A percentile compares a stretch with the other conserved stretches of the same genome.
Evolutionary conservation across 2,888 invertebrate genomes (phyloP).

Genomic region (Galeopsomyia nigrocyanea): DNA sequence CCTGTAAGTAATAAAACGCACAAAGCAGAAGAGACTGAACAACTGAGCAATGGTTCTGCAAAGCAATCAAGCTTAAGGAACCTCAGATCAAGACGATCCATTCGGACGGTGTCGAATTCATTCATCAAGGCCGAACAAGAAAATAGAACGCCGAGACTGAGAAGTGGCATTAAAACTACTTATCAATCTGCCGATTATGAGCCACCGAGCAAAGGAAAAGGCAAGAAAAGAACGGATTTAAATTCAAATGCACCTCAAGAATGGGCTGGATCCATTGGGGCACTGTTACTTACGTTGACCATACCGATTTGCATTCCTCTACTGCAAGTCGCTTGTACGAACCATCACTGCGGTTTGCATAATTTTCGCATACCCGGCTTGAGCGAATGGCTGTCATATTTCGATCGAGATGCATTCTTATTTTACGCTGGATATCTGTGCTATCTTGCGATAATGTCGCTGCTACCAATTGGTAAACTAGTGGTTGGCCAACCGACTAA

Average conservation of each 20-base stretch:
- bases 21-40: conserved; percentile 51
- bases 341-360: conserved; percentile 62
- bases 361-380: conserved; percentile 58
- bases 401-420: conserved; percentile 64
- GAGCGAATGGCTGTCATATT: conserved; percentile 64
- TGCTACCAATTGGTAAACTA: conserved; percentile 73
- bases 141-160: conserved; percentile 51
- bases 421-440: conserved; percentile 68
- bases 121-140: conserved; percentile 57
- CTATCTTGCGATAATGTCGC: conserved; percentile 70
- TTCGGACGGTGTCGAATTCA: conserved; percentile 53
- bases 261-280: conserved; percentile 72
- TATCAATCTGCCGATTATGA: conserved; percentile 61
- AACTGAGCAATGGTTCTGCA: conserved; percentile 51
- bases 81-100: conserved; percentile 56
- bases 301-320: conserved; percentile 67
- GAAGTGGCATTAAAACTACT: conserved; percentile 60
- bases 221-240: conserved; percentile 51
- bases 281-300: conserved; percentile 66
- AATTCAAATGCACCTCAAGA: conserved; percentile 64
- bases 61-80: conserved; percentile 57
- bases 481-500: conserved; percentile 69
- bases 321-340: conserved; percentile 70
- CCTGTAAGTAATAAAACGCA: conserved; percentile 50
- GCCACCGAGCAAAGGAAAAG: conserved; percentile 23